Evolutionary conservation across 2,888 invertebrate species (phyloP), one percentile per base, ranked within the genome.

Genomic region (Arctia plantaginis): DNA sequence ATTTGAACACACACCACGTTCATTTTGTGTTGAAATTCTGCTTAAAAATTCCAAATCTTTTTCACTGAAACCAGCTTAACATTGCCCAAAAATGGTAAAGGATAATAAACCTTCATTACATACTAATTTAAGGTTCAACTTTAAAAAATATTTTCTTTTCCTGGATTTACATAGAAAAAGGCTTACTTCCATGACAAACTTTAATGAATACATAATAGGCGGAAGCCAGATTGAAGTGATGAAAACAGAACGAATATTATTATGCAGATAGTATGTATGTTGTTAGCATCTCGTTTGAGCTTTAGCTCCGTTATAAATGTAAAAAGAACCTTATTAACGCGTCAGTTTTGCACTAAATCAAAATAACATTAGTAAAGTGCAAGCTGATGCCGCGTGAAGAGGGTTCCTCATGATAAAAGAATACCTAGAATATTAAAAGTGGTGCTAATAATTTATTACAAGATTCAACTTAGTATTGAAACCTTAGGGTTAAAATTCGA

Each of bases 81-180:
- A 69, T 44, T 15, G 23, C 27, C 15, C 47, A 35, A 69, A 44
- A 71, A 30, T 15, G 15, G 30, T 1, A 6, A 0, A 27, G 51
- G 18, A 84, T 59, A 69, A 69, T 74, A 64, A 67, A 70, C 62
- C 70, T 55, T 51, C 82, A 74, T 71, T 35, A 12, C 39, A 30
- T 20, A 23, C n/a, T 13, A 10, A 47, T 12, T 6, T 74, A 84
- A 70, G 71, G 67, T 72, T 77, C 59, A 65, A 64, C 35, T 33
- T 27, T 2, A 75, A 33, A 15, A 64, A 82, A 76, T 77, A 76
- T 80, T 76, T 79, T 88, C 77, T 82, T 80, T 79, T 82, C 78
- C 72, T 78, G 82, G 80, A 91, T 93, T 92, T 91, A 89, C 90
- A 91, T 91, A 80, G 84, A 87, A 85, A 91, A 77, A 77, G 85